These are phyloP conservation scores for Xenus cinereus DNA, from an alignment of 2,113 vertebrate genomes.

Conservation along the genomic window DNA sequence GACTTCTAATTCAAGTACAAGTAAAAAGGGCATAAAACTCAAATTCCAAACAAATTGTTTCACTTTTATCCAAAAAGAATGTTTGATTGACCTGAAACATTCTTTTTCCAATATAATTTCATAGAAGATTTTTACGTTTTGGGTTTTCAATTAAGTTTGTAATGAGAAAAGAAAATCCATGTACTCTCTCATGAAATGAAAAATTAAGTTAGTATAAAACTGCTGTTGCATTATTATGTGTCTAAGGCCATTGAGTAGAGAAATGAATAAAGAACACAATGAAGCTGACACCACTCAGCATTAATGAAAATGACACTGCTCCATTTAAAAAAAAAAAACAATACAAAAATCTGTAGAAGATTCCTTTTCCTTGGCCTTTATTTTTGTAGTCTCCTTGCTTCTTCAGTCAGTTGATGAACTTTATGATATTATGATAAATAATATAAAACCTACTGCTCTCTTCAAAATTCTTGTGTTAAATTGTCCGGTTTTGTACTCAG, in stretches of 20 bases:
- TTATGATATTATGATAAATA: neutral
- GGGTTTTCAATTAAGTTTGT: neutral
- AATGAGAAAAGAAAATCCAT: neutral
- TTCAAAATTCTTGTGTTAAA: neutral
- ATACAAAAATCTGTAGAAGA: neutral
- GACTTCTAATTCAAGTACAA: rapidly evolving
- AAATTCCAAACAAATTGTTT: neutral
- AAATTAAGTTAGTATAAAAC: neutral
- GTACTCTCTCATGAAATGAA: neutral
- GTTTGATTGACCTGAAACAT: neutral
- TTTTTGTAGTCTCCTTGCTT: neutral
- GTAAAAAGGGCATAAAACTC: neutral
- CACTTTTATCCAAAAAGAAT: neutral
- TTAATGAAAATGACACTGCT: neutral
- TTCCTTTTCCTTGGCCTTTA: neutral
- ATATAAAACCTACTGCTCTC: neutral
- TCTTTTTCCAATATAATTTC: neutral
- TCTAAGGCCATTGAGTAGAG: neutral
- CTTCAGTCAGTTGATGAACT: neutral
- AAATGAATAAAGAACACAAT: neutral
- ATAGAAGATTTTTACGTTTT: neutral
- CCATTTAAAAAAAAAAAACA: neutral
- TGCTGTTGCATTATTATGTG: neutral
- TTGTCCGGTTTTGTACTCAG: neutral
- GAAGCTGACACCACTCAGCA: neutral